phyloP scores from a whole-genome alignment of 2,113 vertebrate species.

The Lamprotornis superbus region DNA sequence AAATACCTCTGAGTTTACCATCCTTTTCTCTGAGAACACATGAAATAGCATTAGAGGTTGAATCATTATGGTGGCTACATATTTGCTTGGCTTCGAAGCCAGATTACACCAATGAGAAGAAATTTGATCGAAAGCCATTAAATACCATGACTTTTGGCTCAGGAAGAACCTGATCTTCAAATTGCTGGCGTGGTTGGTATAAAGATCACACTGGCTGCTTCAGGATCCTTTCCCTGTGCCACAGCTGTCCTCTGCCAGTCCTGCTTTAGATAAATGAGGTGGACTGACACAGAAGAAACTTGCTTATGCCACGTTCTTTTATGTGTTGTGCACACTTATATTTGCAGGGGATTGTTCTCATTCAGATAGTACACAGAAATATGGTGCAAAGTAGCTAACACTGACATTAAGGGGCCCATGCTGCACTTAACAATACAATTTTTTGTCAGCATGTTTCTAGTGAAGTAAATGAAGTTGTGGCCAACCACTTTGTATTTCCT shows the following conservation, averaged over 20 bases:
- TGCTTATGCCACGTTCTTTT: not conserved
- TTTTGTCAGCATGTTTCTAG: not conserved
- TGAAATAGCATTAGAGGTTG: not conserved
- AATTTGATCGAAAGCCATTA: not conserved
- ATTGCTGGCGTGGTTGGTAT: not conserved
- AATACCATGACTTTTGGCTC: not conserved
- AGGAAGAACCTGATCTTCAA: not conserved
- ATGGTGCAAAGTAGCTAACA: not conserved
- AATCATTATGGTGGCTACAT: not conserved
- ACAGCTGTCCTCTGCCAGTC: not conserved
- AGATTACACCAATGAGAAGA: not conserved
- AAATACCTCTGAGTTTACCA: not conserved
- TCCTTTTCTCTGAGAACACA: not conserved
- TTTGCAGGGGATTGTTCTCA: not conserved
- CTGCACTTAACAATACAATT: not conserved
- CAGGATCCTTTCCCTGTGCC: not conserved
- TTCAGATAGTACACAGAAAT: not conserved
- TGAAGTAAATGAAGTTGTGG: not conserved
- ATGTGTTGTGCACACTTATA: not conserved
- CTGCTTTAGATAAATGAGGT: not conserved
- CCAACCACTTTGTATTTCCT: not conserved
- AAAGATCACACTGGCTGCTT: not conserved
- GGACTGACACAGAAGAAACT: not conserved
- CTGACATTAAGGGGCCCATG: not conserved
- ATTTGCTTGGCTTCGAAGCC: not conserved